Evolutionary conservation across 2,888 invertebrate species (phyloP), one percentile per base, ranked within the genome.

Genomic region (Spodoptera picta): DNA sequence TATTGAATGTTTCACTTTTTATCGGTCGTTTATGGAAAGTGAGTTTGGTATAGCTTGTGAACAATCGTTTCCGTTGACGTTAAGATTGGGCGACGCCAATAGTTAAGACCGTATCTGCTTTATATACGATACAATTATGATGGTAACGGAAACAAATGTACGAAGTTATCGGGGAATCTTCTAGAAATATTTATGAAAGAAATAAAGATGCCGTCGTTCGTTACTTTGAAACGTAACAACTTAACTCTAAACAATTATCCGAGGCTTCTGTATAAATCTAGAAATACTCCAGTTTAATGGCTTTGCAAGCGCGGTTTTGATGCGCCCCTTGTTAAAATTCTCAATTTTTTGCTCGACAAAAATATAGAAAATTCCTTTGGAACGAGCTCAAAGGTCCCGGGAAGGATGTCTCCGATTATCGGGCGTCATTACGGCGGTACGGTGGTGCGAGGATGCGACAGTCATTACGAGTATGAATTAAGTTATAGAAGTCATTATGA

Each of bases 341-440:
- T 69, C 19, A 77, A 53, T 73, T 77, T 79, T 81, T 74, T 66
- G 51, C 65, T 66, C 74, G 69, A 77, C 77, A 75, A 79, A 79
- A 72, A 80, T 74, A 66, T 64, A 62, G 63, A 80, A 83, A 86
- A 87, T 86, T 83, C 80, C 77, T 82, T 81, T 76, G 81, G 81
- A 86, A 86, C 71, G 79, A 82, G 68, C 80, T 84, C 84, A 86
- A 88, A 87, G 84, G 82, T 74, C 83, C 80, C 81, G 86, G 83
- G 85, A 87, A 91, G 92, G 91, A 92, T 92, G 91, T 88, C 69
- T 78, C 73, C 89, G 89, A 92, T 92, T 92, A 92, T 87, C 86
- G 75, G 75, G 80, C 82, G 83, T 86, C 87, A 88, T 91, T 90
- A 89, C 80, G 70, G 60, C 62, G 72, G 70, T 61, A 65, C 63